Evolutionary conservation across 2,113 vertebrate species (phyloP).

Genomic region (Otolemur garnettii): DNA sequence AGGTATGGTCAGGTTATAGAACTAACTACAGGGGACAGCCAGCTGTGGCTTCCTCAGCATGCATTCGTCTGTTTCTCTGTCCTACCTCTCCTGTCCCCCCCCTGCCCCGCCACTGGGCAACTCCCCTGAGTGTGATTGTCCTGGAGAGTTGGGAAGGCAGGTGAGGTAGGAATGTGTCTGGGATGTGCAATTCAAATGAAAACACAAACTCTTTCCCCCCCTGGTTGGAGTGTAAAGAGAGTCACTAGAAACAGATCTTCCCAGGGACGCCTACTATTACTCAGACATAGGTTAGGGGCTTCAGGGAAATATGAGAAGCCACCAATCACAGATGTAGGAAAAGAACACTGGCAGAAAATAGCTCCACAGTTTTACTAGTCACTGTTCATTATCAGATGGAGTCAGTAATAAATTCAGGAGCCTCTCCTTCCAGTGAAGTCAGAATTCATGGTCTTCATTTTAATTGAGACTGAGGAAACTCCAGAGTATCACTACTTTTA

Average conservation of each 20-base stretch:
- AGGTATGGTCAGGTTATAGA: neutral
- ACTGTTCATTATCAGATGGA: slow-evolving; percentile 11
- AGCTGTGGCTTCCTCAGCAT: neutral
- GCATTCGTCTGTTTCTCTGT: neutral
- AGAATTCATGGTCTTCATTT: slow-evolving; percentile 39
- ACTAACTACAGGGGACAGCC: neutral
- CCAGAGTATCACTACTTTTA: neutral
- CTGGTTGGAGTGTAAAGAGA: neutral
- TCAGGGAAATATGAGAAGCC: neutral
- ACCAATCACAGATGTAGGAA: neutral
- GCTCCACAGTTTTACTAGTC: neutral
- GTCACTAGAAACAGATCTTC: neutral
- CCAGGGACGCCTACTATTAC: neutral
- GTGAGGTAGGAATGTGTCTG: neutral
- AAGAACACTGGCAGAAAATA: neutral
- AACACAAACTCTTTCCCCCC: neutral
- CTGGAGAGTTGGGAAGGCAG: neutral
- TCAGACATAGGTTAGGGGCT: neutral
- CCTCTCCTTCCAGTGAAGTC: neutral
- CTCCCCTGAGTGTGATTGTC: neutral
- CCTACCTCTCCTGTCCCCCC: neutral
- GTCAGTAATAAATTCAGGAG: slow-evolving; percentile 47
- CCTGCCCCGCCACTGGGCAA: no score
- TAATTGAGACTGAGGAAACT: slow-evolving; percentile 20
- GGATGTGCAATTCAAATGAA: neutral